phyloP scores from a whole-genome alignment of 2,888 invertebrate genomes.

The Drosophila cognata region DNA sequence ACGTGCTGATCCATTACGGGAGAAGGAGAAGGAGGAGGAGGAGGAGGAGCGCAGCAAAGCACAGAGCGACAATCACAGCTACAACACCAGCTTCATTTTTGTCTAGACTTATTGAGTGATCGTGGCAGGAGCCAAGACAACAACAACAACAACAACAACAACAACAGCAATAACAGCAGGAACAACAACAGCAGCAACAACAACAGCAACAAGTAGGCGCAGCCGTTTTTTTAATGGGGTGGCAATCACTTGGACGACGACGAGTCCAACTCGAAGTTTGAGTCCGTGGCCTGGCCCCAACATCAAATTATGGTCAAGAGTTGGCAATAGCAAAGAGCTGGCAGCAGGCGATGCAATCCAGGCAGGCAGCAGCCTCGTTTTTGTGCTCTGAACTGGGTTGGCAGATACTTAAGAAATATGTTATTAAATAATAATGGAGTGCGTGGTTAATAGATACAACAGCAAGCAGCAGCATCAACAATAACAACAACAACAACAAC shows the following conservation, averaged over 20 bases:
- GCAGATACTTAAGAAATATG: conserved; percentile 83
- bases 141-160: conserved; percentile 30
- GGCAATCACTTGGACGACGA: conserved; percentile 83
- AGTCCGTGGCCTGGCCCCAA: conserved; percentile 51
- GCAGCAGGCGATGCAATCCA: conserved; percentile 37
- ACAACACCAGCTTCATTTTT: conserved; percentile 76
- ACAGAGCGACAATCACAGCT: conserved; percentile 73
- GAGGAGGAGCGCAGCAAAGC: conserved; percentile 16
- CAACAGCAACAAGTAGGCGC: conserved; percentile 31
- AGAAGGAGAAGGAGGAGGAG: neutral
- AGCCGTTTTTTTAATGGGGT: conserved; percentile 82
- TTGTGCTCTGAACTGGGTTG: conserved; percentile 83
- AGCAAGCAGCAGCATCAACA: conserved; percentile 22
- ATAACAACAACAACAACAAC: conserved; percentile 14
- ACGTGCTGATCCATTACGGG: conserved; percentile 81
- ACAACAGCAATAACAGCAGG: neutral
- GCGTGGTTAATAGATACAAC: conserved; percentile 83
- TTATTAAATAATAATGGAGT: conserved; percentile 84
- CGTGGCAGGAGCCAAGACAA: conserved; percentile 75
- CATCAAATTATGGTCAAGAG: conserved; percentile 81
- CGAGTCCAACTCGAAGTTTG: conserved; percentile 31
- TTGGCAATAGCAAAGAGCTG: conserved; percentile 52
- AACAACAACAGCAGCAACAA: neutral
- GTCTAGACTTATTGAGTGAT: conserved; percentile 82
- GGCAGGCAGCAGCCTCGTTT: conserved; percentile 67